Conservation (phyloP, 2,113 vertebrate genomes). For the Prionailurus viverrinus region DNA sequence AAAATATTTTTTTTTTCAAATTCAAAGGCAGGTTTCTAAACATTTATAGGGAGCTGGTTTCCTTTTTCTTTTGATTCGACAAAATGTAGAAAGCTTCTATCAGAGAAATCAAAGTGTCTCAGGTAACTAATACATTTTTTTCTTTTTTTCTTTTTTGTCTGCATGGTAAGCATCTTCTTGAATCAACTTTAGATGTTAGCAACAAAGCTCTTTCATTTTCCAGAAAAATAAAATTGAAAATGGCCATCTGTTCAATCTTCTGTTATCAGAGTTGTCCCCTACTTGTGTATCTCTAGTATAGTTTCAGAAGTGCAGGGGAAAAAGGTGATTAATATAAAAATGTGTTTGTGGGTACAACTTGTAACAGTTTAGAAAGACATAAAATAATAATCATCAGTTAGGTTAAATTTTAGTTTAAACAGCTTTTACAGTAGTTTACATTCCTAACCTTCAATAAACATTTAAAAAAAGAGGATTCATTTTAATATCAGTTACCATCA, state of each 20-base stretch:
- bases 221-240: constrained; percentile 81
- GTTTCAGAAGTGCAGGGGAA: constrained; percentile 74
- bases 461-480: background rate
- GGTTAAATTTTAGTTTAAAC: background rate
- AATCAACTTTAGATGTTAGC: constrained; percentile 81
- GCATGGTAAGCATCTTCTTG: constrained; percentile 69
- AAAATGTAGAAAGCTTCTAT: constrained; percentile 54
- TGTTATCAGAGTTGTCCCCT: constrained; percentile 72
- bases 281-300: constrained; percentile 71
- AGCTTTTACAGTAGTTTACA: background rate
- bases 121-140: background rate
- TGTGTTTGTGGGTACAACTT: constrained; percentile 53
- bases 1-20: background rate
- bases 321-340: background rate
- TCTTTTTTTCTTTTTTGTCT: constrained; percentile 56
- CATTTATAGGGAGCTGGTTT: background rate
- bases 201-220: constrained; percentile 78
- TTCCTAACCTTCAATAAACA: background rate
- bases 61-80: constrained; percentile 70
- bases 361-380: constrained; percentile 45
- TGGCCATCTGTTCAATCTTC: constrained; percentile 83
- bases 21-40: constrained; percentile 52
- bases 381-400: constrained; percentile 26
- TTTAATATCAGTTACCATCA: background rate
- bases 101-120: constrained; percentile 67